Base-by-base conservation (phyloP, 1,140 invertebrate genomes). In the Doryteuthis pealeii region DNA sequence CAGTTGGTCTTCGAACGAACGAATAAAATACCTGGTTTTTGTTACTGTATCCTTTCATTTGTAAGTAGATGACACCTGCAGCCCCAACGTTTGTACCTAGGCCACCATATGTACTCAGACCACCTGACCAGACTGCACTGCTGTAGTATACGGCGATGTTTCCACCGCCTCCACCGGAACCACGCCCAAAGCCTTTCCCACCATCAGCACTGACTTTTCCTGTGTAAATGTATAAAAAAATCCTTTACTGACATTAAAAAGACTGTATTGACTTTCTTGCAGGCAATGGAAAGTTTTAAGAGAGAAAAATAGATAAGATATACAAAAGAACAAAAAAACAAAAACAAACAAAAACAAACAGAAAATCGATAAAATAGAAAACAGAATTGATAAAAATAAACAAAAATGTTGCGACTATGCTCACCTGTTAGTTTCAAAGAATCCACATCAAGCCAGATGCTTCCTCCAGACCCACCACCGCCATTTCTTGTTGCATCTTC, bases 121-220 rank as follows among this genome's bases (percentile, higher is more conserved):
- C 30, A 68, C 76, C 77, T 54, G 77, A 76, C 5, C 82, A 68
- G 45, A 73, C 70, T 35, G 79, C 80, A 62, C n/a, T 76, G 3
- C 58, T 65, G 68, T 81, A 83, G 30, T 73, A 70, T 18, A 83
- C 70, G 33, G 78, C 58, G 3, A 84, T 77, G 22, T 79, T 71
- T 22, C 83, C 82, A 26, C 81, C 83, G 58, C 83, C 83, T 33
- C 81, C 80, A 26, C 81, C 83, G 12, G 79, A 73, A 68, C 77
- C 77, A 69, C 70, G 26, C 33, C 70, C 75, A 28, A 73, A 73
- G 66, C 75, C 75, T 35, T 73, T 71, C 18, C 49, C 45, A 43
- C 69, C 30, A 28, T 49, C 70, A 8, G 30, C 43, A 10, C 35
- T 40, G 35, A 40, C 10, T 40, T 40, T 40, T 40, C 35, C 35